Evolutionary conservation across 2,113 vertebrate genomes (phyloP), one percentile per base, ranked within the genome.

Genomic region (Lasiurus cinereus): DNA sequence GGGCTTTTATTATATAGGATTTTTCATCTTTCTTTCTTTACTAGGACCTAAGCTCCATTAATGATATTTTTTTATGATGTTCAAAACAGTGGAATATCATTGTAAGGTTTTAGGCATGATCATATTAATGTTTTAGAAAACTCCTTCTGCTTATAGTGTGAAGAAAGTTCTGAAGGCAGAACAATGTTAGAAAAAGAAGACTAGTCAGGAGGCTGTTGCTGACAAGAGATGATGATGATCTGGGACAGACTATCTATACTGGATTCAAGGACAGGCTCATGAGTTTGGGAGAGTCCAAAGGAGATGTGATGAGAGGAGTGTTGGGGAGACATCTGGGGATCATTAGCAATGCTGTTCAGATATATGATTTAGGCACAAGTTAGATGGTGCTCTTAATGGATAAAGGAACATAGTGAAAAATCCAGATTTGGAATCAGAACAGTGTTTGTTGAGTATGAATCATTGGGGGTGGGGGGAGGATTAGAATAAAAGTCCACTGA

Each of bases 11-110:
- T 62, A 62, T 62, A 62, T 62, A 62, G 59, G 59, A 31, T 39
- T 70, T 91, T 94, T 83, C 76, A 56, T 94, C 27, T 84, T 86
- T 31, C 43, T 69, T 83, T 33, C n/a, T 74, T 87, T 21, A 43
- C 64, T 86, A 85, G 48, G n/a, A 89, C 6, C 12, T 54, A 62
- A 84, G 43, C 39, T 79, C 36, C 54, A 78, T 13, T 46, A 39
- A 73, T 74, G 46, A 24, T n/a, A 18, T 29, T 48, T 24, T 62
- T 88, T 56, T 50, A 0, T n/a, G 24, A 36, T 77, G 31, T n/a
- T 80, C 33, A 80, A 62, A 64, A 24, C 46, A 48, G 22, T 89
- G 19, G 50, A 39, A 11, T 76, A 66, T 76, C 56, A 70, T 12
- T 80, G 16, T 56, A 79, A 84, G 33, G 12, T 86, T 94, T 89